phyloP scores from a whole-genome alignment of 2,797 vertebrate species.

The Microctenopoma stevenorrisi region DNA sequence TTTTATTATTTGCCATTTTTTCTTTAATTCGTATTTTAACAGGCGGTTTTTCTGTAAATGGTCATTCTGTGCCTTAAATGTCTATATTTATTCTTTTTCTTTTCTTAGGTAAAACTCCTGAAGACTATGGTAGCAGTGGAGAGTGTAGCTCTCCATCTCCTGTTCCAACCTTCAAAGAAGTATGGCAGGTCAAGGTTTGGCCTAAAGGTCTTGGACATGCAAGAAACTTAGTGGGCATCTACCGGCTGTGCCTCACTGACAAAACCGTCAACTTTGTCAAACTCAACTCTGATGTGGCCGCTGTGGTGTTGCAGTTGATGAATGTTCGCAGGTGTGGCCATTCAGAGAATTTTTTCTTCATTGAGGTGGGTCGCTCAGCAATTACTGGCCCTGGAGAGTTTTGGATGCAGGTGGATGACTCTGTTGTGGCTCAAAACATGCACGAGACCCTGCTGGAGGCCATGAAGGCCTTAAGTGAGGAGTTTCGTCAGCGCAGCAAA shows the following conservation, averaged over 20 bases:
- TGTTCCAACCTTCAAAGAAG: conserved; percentile 87
- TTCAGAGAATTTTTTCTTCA: conserved; percentile 90
- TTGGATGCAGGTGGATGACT: conserved; percentile 89
- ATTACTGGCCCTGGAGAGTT: conserved; percentile 85
- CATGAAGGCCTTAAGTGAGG: conserved; percentile 91
- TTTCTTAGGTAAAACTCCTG: conserved; percentile 79
- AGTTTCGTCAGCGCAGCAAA: conserved; percentile 87
- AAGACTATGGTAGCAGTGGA: conserved; percentile 82
- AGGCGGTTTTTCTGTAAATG: not conserved
- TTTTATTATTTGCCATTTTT: not conserved
- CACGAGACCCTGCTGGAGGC: conserved; percentile 91
- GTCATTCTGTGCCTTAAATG: not conserved
- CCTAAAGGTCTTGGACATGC: conserved; percentile 88
- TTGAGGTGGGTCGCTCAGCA: conserved; percentile 89
- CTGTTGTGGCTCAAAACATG: conserved; percentile 90
- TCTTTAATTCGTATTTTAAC: conserved; percentile 20
- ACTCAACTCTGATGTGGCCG: conserved; percentile 85
- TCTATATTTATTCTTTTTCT: conserved; percentile 22
- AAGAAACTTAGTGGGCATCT: conserved; percentile 86
- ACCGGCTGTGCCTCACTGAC: conserved; percentile 88
- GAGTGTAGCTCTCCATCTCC: conserved; percentile 83
- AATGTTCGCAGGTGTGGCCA: conserved; percentile 88
- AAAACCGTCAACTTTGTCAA: conserved; percentile 89
- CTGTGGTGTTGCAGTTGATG: conserved; percentile 88
- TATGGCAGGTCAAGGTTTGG: conserved; percentile 90